Percentiles rank a stretch among this genome's conserved stretches.
phyloP scores from a whole-genome alignment of 2,113 vertebrate genomes.

The rat (Rattus norvegicus) region DNA sequence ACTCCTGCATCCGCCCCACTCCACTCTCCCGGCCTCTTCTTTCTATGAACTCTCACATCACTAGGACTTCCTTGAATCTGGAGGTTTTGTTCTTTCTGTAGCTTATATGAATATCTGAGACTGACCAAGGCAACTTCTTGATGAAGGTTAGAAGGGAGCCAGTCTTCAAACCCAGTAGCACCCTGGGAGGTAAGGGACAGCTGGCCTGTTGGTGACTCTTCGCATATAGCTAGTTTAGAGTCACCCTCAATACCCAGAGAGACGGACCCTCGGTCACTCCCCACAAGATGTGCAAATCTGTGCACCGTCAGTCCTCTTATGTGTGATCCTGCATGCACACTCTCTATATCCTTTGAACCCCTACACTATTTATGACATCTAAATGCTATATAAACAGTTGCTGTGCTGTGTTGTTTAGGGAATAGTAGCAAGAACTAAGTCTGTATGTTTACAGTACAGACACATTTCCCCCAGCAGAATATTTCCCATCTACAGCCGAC shows the following conservation, averaged over 20 bases:
- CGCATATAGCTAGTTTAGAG: no score
- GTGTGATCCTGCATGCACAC: background rate
- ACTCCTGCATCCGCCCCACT: background rate
- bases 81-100: background rate
- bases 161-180: background rate
- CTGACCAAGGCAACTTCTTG: background rate
- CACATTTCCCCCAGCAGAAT: no score
- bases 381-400: background rate
- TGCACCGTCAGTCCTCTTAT: background rate
- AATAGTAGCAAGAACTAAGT: background rate
- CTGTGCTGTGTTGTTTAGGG: background rate
- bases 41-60: background rate
- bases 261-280: background rate
- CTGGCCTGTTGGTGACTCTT: no score
- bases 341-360: background rate
- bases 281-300: background rate
- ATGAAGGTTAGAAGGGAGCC: background rate
- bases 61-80: background rate
- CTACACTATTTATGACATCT: background rate
- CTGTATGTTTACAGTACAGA: background rate
- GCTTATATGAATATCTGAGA: background rate
- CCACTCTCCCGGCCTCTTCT: background rate
- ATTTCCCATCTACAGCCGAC: no score
- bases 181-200: accelerated
- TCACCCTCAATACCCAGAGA: background rate